Evolutionary conservation across 2,113 vertebrate genomes (phyloP).

Genomic region (Mola mola): DNA sequence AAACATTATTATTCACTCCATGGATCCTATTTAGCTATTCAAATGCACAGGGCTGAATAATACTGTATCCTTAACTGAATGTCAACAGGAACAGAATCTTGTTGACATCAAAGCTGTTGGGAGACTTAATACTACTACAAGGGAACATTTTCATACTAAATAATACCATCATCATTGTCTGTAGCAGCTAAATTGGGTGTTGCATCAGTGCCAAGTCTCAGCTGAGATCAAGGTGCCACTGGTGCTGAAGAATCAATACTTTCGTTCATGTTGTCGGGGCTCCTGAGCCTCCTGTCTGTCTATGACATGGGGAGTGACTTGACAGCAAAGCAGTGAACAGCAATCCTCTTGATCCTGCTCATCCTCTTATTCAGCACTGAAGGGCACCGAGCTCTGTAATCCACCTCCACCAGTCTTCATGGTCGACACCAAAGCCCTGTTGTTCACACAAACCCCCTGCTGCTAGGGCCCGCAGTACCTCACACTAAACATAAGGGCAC

Average conservation of each 20-base stretch:
- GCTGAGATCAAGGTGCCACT: conserved; percentile 35
- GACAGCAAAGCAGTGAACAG: conserved; percentile 42
- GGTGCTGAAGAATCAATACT: conserved; percentile 46
- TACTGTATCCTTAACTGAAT: conserved; percentile 6
- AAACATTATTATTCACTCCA: conserved; percentile 14
- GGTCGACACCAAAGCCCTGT: conserved; percentile 54
- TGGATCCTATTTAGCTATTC: conserved; percentile 24
- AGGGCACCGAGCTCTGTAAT: conserved; percentile 64
- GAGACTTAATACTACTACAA: conserved; percentile 3
- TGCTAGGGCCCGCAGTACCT: background rate
- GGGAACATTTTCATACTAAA: conserved; percentile 12
- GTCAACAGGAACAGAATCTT: background rate
- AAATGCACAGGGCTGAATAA: conserved; percentile 13
- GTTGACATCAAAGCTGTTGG: background rate
- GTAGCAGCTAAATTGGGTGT: conserved; percentile 12
- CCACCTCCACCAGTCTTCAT: conserved; percentile 38
- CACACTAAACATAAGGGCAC: conserved; percentile 18
- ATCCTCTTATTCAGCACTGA: conserved; percentile 63
- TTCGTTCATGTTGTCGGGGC: conserved; percentile 40
- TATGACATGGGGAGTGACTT: conserved; percentile 53
- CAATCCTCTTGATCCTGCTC: conserved; percentile 60
- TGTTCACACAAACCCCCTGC: conserved; percentile 41
- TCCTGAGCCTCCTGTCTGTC: conserved; percentile 23
- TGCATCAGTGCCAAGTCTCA: conserved; percentile 26
- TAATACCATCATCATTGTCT: conserved; percentile 21